phyloP scores from a whole-genome alignment of 2,888 invertebrate species.

The Drosophila imparisetae region DNA sequence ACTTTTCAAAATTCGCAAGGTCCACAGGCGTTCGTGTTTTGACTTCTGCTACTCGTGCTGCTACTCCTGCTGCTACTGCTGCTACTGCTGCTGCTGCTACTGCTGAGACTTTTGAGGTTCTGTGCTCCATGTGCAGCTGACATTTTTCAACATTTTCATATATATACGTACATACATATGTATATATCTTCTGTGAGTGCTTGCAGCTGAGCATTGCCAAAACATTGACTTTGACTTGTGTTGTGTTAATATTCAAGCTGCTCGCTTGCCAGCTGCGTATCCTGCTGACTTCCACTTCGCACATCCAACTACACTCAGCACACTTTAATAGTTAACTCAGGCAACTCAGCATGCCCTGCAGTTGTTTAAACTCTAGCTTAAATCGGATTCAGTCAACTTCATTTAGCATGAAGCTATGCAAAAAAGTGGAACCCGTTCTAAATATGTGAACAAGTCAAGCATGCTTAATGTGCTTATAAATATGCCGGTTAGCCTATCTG shows the following conservation, averaged over 20 bases:
- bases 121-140: conserved; percentile 54
- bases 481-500: conserved; percentile 34
- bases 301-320: conserved; percentile 9
- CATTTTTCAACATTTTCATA: conserved; percentile 50
- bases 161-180: background rate
- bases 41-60: conserved; percentile 17
- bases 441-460: conserved; percentile 56
- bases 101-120: conserved; percentile 19
- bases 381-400: background rate
- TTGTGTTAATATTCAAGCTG: conserved; percentile 48
- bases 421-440: conserved; percentile 10
- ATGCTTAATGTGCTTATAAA: conserved; percentile 71
- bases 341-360: background rate
- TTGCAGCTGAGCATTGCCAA: conserved; percentile 43
- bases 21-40: conserved; percentile 22
- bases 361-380: conserved; percentile 8
- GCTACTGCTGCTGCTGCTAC: conserved; percentile 1
- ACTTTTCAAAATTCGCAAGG: conserved; percentile 33
- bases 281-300: background rate
- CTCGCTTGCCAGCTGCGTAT: conserved; percentile 19
- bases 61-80: conserved; percentile 2
- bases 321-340: conserved; percentile 16
- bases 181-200: background rate
- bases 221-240: conserved; percentile 71
- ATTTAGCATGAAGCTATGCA: background rate